Evolutionary conservation across 37 sponge, comb jelly and placozoan genomes (phyloP).

Genomic region (Trichoplax adhaerens): DNA sequence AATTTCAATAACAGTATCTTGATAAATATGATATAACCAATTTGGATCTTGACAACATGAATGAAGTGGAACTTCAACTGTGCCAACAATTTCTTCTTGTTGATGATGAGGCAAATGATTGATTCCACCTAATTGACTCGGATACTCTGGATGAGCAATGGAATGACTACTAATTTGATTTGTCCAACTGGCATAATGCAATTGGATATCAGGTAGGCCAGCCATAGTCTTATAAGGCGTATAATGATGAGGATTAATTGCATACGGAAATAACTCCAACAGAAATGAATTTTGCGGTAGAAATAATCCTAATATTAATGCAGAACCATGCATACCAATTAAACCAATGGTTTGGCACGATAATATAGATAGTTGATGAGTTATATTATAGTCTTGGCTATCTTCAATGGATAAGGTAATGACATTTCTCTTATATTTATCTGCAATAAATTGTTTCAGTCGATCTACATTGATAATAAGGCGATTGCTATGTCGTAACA

Average conservation of each 20-base stretch:
- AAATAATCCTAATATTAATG: conserved; percentile 3
- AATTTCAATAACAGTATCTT: conserved; percentile 7
- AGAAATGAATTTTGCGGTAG: background rate
- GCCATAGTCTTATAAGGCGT: conserved; percentile 13
- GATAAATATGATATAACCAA: conserved; percentile 15
- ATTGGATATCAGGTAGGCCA: conserved; percentile 2
- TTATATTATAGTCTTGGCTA: background rate
- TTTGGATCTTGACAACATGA: conserved; percentile 12
- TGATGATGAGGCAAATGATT: background rate
- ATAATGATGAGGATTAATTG: background rate
- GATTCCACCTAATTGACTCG: background rate
- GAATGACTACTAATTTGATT: background rate
- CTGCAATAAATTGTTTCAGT: too few relatives aligned
- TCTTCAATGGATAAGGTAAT: too few relatives aligned
- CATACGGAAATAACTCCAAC: conserved; percentile 12
- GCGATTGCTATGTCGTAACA: background rate
- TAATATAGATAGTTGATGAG: background rate
- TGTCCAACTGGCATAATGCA: conserved; percentile 4
- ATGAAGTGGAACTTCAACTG: background rate
- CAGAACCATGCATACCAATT: conserved; percentile 12
- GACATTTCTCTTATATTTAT: too few relatives aligned
- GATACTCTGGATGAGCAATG: conserved; percentile 4
- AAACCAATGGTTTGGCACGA: background rate
- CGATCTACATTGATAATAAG: conserved; percentile 1
- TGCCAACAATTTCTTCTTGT: too few relatives aligned